A percentile compares a stretch with the other conserved stretches of the same genome.
These are phyloP conservation scores for Myathropa florea DNA, from an alignment of 2,888 invertebrate species.

Conservation along the genomic window DNA sequence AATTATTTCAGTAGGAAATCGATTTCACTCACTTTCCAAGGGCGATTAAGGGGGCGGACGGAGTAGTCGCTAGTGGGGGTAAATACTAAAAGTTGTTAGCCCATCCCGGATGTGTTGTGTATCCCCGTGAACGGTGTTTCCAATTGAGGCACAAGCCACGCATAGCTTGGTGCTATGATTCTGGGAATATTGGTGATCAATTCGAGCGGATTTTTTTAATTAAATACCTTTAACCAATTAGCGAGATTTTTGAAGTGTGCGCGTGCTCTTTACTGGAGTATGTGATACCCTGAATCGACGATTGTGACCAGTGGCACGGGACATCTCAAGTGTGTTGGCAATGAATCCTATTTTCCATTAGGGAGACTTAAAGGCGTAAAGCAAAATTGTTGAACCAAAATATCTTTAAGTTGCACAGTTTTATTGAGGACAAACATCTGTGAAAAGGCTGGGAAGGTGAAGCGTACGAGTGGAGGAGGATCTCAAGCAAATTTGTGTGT, in stretches of 20 bases:
- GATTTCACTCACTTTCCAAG: neutral
- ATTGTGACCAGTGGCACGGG: neutral
- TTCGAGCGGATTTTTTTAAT: constrained; percentile 32
- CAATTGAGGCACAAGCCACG: neutral
- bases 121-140: neutral
- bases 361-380: too few relatives aligned
- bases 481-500: too few relatives aligned
- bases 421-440: too few relatives aligned
- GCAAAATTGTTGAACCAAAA: too few relatives aligned
- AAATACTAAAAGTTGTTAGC: neutral
- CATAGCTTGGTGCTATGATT: neutral
- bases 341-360: too few relatives aligned
- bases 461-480: too few relatives aligned
- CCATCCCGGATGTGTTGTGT: neutral
- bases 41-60: neutral
- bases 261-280: neutral
- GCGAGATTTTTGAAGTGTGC: neutral
- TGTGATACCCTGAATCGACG: too few relatives aligned
- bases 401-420: too few relatives aligned
- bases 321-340: too few relatives aligned
- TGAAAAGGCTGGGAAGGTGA: too few relatives aligned
- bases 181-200: constrained; percentile 7
- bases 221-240: constrained; percentile 16
- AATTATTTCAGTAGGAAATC: neutral
- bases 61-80: neutral